phyloP scores from a whole-genome alignment of 2,888 invertebrate genomes.

The Eulithis testata region DNA sequence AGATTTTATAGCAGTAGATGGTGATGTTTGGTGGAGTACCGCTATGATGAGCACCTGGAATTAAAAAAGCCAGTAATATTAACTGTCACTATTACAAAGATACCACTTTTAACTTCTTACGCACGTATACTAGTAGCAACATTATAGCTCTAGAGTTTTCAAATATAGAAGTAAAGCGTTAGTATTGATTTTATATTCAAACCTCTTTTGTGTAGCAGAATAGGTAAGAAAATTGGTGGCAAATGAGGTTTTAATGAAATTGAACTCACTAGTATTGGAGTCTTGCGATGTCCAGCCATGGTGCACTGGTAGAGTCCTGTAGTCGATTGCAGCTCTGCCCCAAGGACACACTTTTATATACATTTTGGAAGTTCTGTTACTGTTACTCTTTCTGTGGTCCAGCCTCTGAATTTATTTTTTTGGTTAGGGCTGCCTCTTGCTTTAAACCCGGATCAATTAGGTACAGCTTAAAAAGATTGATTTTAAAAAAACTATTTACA shows the following conservation, averaged over 20 bases:
- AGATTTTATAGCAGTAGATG: slow-evolving; percentile 50
- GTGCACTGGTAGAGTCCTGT: slow-evolving; percentile 42
- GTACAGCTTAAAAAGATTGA: background rate
- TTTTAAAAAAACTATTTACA: too few species aligned
- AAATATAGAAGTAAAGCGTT: too few species aligned
- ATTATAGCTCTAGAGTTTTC: too few species aligned
- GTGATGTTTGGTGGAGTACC: slow-evolving; percentile 35
- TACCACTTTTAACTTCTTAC: background rate
- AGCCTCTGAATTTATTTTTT: slow-evolving; percentile 35
- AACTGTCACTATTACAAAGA: background rate
- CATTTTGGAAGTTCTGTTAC: slow-evolving; percentile 29
- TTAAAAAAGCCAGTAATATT: slow-evolving; percentile 1
- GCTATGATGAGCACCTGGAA: slow-evolving; percentile 54
- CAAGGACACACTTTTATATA: slow-evolving; percentile 75
- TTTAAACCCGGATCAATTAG: background rate
- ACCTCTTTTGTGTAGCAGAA: too few species aligned
- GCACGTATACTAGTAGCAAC: too few species aligned
- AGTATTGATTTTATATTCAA: too few species aligned
- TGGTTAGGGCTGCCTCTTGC: slow-evolving; percentile 53
- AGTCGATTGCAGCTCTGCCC: slow-evolving; percentile 53
- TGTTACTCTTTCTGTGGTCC: slow-evolving; percentile 24
- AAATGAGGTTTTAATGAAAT: background rate
- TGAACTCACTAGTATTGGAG: slow-evolving; percentile 61
- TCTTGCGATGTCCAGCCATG: slow-evolving; percentile 58
- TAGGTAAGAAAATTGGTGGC: too few species aligned